Percentiles rank a stretch among this genome's conserved stretches.
These are phyloP conservation scores for Micrasema minimum DNA, from an alignment of 1,140 invertebrate species.

Conservation along the genomic window DNA sequence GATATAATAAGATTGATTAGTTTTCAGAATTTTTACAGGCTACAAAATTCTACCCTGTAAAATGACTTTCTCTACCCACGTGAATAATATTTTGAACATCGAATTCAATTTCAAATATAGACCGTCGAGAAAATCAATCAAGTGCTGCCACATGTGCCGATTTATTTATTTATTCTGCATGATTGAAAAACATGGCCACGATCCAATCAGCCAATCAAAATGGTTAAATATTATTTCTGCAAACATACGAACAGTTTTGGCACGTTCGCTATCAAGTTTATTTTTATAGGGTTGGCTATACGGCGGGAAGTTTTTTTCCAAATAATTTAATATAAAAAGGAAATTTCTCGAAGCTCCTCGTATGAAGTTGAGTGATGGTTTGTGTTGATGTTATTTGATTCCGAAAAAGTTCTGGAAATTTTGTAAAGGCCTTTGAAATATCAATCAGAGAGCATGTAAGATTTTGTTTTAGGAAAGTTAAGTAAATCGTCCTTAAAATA, in stretches of 20 bases:
- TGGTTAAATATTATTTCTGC: conserved; percentile 20
- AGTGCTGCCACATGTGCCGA: not conserved
- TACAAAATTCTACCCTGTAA: too few species aligned
- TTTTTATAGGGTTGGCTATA: not conserved
- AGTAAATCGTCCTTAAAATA: too few species aligned
- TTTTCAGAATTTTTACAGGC: too few species aligned
- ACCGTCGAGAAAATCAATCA: conserved; percentile 6
- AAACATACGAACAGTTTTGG: not conserved
- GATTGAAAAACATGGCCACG: conserved; percentile 10
- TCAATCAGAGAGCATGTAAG: too few species aligned
- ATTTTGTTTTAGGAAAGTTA: too few species aligned
- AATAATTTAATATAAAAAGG: conserved; percentile 25
- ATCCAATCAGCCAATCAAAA: conserved; percentile 1
- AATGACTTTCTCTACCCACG: not conserved
- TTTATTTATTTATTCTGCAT: conserved; percentile 15
- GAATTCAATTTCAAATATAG: conserved; percentile 10
- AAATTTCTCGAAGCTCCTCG: not conserved
- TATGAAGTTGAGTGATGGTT: conserved; percentile 14
- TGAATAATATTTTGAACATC: not conserved
- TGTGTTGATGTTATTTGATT: conserved; percentile 23
- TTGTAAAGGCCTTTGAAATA: too few species aligned
- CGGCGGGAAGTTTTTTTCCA: conserved; percentile 1
- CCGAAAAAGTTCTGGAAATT: not conserved
- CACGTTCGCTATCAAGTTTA: not conserved
- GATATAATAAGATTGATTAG: too few species aligned